These are phyloP conservation scores for Ceratitis capitata DNA, from an alignment of 1,140 invertebrate genomes.

Conservation along the genomic window DNA sequence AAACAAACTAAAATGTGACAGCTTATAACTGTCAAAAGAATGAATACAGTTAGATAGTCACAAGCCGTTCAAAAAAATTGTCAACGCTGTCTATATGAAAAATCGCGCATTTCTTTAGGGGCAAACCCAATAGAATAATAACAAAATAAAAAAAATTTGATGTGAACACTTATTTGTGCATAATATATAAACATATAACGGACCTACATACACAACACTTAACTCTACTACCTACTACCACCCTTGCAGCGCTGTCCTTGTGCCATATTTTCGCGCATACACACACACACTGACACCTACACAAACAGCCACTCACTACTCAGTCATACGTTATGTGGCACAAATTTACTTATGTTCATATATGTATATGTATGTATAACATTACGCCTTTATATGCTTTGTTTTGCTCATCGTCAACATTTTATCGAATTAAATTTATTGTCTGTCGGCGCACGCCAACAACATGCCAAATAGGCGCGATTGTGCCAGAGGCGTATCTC, in stretches of 20 bases:
- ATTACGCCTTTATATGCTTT: background rate
- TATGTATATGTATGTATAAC: background rate
- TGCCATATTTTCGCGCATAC: background rate
- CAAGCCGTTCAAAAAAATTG: too few relatives aligned
- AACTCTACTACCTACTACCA: too few relatives aligned
- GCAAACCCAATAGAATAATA: background rate
- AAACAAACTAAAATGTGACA: too few relatives aligned
- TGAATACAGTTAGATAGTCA: too few relatives aligned
- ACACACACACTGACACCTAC: background rate
- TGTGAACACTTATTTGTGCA: background rate
- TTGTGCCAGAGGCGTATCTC: background rate
- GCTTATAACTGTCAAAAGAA: too few relatives aligned
- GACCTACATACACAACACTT: background rate
- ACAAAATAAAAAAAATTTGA: background rate
- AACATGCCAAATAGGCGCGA: conserved; percentile 13
- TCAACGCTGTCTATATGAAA: too few relatives aligned
- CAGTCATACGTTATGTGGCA: background rate
- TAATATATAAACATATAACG: background rate
- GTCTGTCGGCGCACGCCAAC: conserved; percentile 27
- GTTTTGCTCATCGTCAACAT: conserved; percentile 12
- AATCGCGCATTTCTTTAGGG: too few relatives aligned
- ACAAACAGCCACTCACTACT: background rate
- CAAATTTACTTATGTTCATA: background rate
- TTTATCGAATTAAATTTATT: conserved; percentile 38
- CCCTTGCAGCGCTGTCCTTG: conserved; percentile 3